Evolutionary conservation across 2,113 vertebrate genomes (phyloP).

Genomic region (Megaptera novaeangliae): DNA sequence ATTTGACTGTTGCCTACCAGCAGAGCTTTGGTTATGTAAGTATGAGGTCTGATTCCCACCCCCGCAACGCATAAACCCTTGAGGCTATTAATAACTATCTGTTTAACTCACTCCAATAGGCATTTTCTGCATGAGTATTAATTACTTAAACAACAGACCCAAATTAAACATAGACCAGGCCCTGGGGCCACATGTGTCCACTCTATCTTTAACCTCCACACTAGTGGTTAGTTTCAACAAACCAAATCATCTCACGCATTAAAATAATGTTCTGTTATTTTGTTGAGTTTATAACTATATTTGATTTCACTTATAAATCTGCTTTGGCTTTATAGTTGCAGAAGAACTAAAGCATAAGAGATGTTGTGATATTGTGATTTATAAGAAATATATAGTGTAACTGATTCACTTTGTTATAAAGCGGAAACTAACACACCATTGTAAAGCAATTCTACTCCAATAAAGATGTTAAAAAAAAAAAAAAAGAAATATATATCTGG

Average conservation of each 20-base stretch:
- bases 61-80: not conserved
- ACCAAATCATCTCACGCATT: not conserved
- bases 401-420: too few relatives aligned
- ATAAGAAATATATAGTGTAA: not conserved
- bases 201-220: not conserved
- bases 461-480: too few relatives aligned
- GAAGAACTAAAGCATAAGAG: not conserved
- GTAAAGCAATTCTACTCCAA: too few relatives aligned
- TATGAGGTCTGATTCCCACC: not conserved
- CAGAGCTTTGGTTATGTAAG: not conserved
- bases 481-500: not conserved
- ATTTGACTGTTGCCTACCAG: not conserved
- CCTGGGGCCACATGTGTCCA: not conserved
- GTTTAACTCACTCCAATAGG: not conserved
- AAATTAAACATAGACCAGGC: not conserved
- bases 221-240: not conserved
- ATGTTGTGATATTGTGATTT: not conserved
- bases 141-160: not conserved
- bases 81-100: not conserved
- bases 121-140: not conserved
- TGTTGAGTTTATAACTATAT: not conserved
- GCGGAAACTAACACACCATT: too few relatives aligned
- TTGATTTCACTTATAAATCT: not conserved
- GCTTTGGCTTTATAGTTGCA: not conserved
- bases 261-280: not conserved